Evolutionary conservation across 2,888 invertebrate species (phyloP), one percentile per base, ranked within the genome.

Genomic region (Trichopria drosophilae): DNA sequence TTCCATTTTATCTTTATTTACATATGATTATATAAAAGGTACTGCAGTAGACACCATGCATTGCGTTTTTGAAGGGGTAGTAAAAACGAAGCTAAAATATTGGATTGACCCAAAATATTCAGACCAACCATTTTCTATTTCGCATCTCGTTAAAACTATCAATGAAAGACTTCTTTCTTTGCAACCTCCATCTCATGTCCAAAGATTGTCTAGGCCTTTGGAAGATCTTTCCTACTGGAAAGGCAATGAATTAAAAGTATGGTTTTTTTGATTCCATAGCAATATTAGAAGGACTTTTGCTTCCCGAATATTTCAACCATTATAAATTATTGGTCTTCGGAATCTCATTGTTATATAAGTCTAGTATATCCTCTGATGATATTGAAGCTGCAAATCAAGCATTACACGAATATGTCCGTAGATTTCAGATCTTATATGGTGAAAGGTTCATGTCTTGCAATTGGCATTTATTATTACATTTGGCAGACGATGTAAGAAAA

Each of bases 11-110:
- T 46, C 50, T 7, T 26, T 19, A n/a, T 16, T 56, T n/a, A 36
- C 37, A 10, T 40, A 42, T 32, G 18, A 52, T 22, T 41, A 26
- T 28, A 43, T 46, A 6, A 34, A 13, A 28, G 35, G 34, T 36
- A 41, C 36, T n/a, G 49, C 46, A 6, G 40, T 50, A 16, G 44
- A 55, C 37, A 15, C 28, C 6, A 56, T 56, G 56, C 56, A 56
- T 26, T 50, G 47, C 22, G 44, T 53, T 22, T 47, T 50, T 24
- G 46, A 40, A 43, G 47, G 53, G 10, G 43, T 53, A 26, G 26
- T 36, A n/a, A 37, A 41, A 41, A 13, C 3, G 5, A 18, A 42
- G 16, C 7, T 53, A 24, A n/a, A 26, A 3, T 35, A 51, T 24
- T 51, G 50, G 50, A 50, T 56, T 24, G 19, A 35, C 16, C 10